Percentiles rank a stretch among this genome's conserved stretches.
phyloP scores from a whole-genome alignment of 1,140 invertebrate genomes.

The Oncopodura yosiiana region DNA sequence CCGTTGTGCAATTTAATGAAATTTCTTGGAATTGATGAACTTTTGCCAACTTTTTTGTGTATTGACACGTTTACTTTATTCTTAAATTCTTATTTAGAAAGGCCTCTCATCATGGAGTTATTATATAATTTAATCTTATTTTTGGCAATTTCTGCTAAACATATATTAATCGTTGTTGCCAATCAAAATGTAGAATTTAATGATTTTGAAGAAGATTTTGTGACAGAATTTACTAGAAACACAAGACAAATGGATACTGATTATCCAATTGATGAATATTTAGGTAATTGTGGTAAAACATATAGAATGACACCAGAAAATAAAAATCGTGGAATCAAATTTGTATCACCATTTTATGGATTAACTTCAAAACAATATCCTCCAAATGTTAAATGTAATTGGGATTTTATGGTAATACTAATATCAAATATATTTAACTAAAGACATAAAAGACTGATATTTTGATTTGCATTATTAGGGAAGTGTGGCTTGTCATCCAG shows the following conservation, averaged over 20 bases:
- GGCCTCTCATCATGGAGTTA: too few relatives aligned
- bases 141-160: too few relatives aligned
- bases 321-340: neutral
- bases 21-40: too few relatives aligned
- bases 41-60: too few relatives aligned
- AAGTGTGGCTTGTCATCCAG: neutral
- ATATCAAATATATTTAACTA: neutral
- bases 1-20: too few relatives aligned
- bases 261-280: constrained; percentile 9
- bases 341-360: constrained; percentile 7
- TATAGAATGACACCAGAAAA: neutral
- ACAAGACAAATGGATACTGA: constrained; percentile 11
- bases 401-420: constrained; percentile 7
- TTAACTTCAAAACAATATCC: constrained; percentile 5
- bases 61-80: too few relatives aligned
- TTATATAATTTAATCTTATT: too few relatives aligned
- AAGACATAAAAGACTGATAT: neutral
- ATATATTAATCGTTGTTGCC: too few relatives aligned
- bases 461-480: neutral
- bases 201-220: too few relatives aligned
- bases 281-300: constrained; percentile 13
- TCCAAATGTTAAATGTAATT: neutral
- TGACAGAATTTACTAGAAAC: too few relatives aligned
- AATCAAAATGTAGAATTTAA: too few relatives aligned
- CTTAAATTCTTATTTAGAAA: too few relatives aligned